Percentiles rank a stretch among this genome's conserved stretches.
These are phyloP conservation scores for Patella ulyssiponensis DNA, from an alignment of 2,888 invertebrate species.

Conservation along the genomic window DNA sequence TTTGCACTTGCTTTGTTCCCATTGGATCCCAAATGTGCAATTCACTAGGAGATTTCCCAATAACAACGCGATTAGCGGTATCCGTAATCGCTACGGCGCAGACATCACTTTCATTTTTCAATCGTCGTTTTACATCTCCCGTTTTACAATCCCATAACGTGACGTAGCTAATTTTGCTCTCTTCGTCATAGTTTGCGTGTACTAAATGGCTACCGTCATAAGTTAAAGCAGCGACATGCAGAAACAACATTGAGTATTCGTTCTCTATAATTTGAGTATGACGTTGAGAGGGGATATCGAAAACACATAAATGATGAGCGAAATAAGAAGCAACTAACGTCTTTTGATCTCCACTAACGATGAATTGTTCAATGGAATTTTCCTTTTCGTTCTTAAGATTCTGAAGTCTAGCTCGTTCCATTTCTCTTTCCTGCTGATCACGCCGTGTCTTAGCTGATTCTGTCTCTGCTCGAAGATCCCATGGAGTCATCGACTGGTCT, in stretches of 20 bases:
- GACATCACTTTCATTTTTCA: conserved; percentile 68
- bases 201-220: conserved; percentile 63
- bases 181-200: conserved; percentile 68
- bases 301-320: conserved; percentile 69
- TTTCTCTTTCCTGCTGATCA: conserved; percentile 54
- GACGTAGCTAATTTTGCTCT: conserved; percentile 66
- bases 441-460: conserved; percentile 51
- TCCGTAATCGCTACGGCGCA: conserved; percentile 64
- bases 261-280: conserved; percentile 66
- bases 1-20: conserved; percentile 48
- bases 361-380: conserved; percentile 66
- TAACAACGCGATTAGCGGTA: conserved; percentile 61
- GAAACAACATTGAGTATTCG: conserved; percentile 64
- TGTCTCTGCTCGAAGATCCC: conserved; percentile 65
- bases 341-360: conserved; percentile 64
- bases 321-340: conserved; percentile 68
- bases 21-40: conserved; percentile 68
- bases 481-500: conserved; percentile 57
- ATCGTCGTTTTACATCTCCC: conserved; percentile 58
- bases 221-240: conserved; percentile 65
- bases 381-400: conserved; percentile 63
- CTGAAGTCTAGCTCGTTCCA: conserved; percentile 53
- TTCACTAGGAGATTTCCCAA: conserved; percentile 64
- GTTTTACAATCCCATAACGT: conserved; percentile 67
- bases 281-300: conserved; percentile 58